Base-by-base conservation (phyloP, 35 echinoderm and acorn worm genomes). In the Diadema setosum region DNA sequence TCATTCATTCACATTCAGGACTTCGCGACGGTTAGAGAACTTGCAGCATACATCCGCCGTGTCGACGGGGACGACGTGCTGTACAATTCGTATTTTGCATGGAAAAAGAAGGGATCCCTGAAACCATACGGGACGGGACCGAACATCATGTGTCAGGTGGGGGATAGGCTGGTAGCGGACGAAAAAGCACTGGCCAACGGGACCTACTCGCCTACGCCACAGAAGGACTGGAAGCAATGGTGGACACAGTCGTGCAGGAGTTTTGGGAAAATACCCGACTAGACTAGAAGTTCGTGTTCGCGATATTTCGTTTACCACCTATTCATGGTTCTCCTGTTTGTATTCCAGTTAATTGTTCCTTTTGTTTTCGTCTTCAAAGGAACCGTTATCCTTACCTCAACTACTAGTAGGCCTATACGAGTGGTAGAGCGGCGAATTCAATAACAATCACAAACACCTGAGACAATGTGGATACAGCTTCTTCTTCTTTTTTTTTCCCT, bases 1-100 rank as follows among this genome's bases (percentile, higher is more conserved):
- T 93, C 91, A 1, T 93, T 93, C 81, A 93, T 93, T 21, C 87
- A 93, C 27, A 75, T 93, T 26, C 87, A 88, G 46, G 86, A 93
- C n/a, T 93, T 89, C 42, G 39, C 41, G 9, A 90, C 78, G 42
- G 65, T 55, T 34, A 2, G 85, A 40, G 81, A 85, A 26, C 52
- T 94, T 3, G 65, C 46, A 2, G 26, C 84, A 15, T 85, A 94
- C 81, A 16, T 94, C 25, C 25, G 80, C 18, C 67, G 73, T 2
- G 49, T 94, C 12, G 87, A 90, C 46, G 52, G 18, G 5, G 87
- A 94, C 40, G 44, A 67, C 32, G 73, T 64, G 16, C 59, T 87
- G 16, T 94, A 94, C 43, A 45, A 60, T n/a, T 42, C 89, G 42
- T 94, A 94, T 81, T 94, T 94, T 7, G 30, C 73, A 65, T 94